phyloP scores from a whole-genome alignment of 2,797 vertebrate species.

The Diglossa cyanea region DNA sequence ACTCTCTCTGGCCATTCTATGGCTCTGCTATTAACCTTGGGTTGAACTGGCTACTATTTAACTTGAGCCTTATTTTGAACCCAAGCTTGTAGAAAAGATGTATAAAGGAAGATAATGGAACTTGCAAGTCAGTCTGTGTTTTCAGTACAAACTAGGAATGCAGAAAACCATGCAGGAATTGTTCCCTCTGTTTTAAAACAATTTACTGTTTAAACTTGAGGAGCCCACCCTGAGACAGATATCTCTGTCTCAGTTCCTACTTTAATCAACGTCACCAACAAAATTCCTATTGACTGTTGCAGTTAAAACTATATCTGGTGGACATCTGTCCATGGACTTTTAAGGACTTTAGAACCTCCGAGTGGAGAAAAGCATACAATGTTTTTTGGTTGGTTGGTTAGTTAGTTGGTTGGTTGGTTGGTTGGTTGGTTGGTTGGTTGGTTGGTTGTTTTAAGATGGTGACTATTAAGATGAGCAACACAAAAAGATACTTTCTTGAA shows the following conservation, averaged over 20 bases:
- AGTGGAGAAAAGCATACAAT: background rate
- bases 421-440: background rate
- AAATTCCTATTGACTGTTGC: background rate
- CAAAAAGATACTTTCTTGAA: background rate
- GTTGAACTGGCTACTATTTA: background rate
- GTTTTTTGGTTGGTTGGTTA: background rate
- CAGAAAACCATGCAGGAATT: background rate
- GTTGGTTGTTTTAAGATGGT: background rate
- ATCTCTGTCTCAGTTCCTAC: background rate
- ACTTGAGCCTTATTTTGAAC: background rate
- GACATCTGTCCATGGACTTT: background rate
- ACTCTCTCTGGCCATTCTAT: background rate
- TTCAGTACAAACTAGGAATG: background rate
- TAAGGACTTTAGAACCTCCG: background rate
- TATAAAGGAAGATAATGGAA: background rate
- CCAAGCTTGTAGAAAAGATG: background rate
- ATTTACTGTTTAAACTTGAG: background rate
- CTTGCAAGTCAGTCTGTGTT: background rate
- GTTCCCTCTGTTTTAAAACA: background rate
- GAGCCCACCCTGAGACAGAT: background rate
- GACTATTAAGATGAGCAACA: background rate
- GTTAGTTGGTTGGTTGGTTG: background rate
- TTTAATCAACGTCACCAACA: background rate
- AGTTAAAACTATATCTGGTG: background rate
- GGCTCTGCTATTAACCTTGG: background rate